A percentile compares a stretch with the other conserved stretches of the same genome.
phyloP scores from a whole-genome alignment of 1,140 invertebrate species.

The Cotesia glomerata region DNA sequence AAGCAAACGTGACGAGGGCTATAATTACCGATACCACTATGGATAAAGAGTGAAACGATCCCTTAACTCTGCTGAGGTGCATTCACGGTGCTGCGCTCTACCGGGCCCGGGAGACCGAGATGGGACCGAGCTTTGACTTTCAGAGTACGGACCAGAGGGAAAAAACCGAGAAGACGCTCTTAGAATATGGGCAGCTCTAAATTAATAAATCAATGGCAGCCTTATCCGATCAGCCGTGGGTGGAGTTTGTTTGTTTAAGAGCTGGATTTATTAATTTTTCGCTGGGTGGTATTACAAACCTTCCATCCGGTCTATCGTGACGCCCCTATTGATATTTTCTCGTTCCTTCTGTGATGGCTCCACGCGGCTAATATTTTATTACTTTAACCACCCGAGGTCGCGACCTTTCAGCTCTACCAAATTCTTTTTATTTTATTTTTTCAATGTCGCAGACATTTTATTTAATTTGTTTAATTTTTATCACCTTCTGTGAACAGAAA shows the following conservation, averaged over 20 bases:
- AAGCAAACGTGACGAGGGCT: constrained; percentile 60
- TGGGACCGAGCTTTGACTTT: background rate
- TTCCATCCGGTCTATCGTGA: constrained; percentile 40
- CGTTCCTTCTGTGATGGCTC: constrained; percentile 6
- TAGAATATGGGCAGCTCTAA: constrained; percentile 59
- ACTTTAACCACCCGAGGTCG: background rate
- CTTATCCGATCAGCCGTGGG: constrained; percentile 62
- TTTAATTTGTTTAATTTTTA: no score
- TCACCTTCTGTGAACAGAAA: no score
- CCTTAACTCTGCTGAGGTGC: constrained; percentile 48
- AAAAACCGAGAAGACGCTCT: constrained; percentile 5
- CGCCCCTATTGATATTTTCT: constrained; percentile 29
- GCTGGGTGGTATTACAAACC: constrained; percentile 57
- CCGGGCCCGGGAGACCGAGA: constrained; percentile 23
- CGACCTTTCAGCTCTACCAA: no score
- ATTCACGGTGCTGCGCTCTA: no score
- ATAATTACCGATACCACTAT: constrained; percentile 63
- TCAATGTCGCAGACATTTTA: no score
- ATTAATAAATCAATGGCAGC: constrained; percentile 61
- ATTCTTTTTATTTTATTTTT: no score
- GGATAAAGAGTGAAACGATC: constrained; percentile 54
- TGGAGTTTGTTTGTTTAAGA: constrained; percentile 64
- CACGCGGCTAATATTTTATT: background rate
- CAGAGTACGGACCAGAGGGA: constrained; percentile 2
- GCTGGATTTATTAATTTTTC: constrained; percentile 63